phyloP scores from a whole-genome alignment of 2,888 invertebrate genomes.

The Andrena chrysosceles region DNA sequence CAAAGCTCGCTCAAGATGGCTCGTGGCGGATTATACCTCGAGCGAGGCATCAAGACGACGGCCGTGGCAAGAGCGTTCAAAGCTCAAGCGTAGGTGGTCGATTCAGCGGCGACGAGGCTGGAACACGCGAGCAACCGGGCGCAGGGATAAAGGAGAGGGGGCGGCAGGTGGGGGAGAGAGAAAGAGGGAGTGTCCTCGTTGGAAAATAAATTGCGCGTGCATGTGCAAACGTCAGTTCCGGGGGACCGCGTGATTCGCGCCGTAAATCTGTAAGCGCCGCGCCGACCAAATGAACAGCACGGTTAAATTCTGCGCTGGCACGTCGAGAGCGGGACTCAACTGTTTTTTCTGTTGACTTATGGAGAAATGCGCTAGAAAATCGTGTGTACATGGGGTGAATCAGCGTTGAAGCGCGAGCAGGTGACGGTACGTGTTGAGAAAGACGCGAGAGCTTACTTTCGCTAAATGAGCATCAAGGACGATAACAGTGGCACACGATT shows the following conservation, averaged over 20 bases:
- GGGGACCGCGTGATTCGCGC: conserved; percentile 42
- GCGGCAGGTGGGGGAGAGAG: not conserved
- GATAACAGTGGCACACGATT: too few relatives aligned
- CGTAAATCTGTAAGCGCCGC: conserved; percentile 66
- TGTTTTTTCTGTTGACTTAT: not conserved
- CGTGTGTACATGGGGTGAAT: not conserved
- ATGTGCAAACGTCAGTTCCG: conserved; percentile 50
- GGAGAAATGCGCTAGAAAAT: not conserved
- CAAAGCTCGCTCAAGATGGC: conserved; percentile 39
- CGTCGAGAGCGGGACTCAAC: not conserved
- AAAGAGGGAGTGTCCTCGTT: conserved; percentile 38
- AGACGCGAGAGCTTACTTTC: not conserved
- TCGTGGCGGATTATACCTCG: conserved; percentile 5
- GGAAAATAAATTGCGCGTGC: conserved; percentile 59
- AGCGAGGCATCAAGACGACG: conserved; percentile 40
- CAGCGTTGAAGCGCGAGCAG: not conserved
- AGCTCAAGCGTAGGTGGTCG: conserved; percentile 41
- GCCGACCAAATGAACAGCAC: conserved; percentile 77
- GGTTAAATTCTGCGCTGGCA: conserved; percentile 45
- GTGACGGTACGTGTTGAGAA: not conserved
- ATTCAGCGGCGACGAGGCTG: conserved; percentile 38
- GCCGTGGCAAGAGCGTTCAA: conserved; percentile 15
- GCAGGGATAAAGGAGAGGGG: too few relatives aligned
- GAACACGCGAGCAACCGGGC: conserved; percentile 10
- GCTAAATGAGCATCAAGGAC: too few relatives aligned